phyloP scores from a whole-genome alignment of 2,113 vertebrate species.

The Bothrops jararaca region DNA sequence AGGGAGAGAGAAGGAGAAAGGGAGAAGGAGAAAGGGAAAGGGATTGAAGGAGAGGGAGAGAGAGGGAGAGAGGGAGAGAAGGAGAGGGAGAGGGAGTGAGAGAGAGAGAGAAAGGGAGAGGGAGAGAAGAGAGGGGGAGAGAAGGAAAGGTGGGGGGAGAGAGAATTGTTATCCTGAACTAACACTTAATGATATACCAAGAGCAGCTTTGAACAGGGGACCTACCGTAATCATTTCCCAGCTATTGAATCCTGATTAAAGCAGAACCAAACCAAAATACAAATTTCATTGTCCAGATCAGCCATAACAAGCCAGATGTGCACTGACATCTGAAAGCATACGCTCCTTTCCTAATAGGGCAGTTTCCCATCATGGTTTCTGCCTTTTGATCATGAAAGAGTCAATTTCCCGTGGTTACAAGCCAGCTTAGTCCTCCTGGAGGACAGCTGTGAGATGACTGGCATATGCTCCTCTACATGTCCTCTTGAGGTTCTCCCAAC shows the following conservation, averaged over 20 bases:
- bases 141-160: neutral
- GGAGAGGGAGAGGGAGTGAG: too few relatives aligned
- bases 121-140: too few relatives aligned
- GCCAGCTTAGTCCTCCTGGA: neutral
- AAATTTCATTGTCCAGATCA: neutral
- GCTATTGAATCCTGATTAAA: conserved; percentile 5
- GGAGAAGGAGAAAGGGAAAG: too few relatives aligned
- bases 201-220: conserved; percentile 37
- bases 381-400: too few relatives aligned
- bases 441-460: neutral
- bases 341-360: neutral
- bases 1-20: too few relatives aligned
- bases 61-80: too few relatives aligned
- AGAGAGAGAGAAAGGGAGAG: too few relatives aligned
- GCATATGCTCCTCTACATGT: neutral
- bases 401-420: neutral
- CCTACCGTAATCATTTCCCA: conserved; percentile 41
- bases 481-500: neutral
- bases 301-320: neutral
- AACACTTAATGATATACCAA: conserved; percentile 29
- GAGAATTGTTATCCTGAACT: conserved; percentile 29
- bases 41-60: too few relatives aligned
- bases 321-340: neutral
- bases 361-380: too few relatives aligned
- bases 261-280: neutral